Percentiles rank a stretch among this genome's conserved stretches.
Conservation (phyloP, 2,113 vertebrate species). For the Carollia perspicillata region DNA sequence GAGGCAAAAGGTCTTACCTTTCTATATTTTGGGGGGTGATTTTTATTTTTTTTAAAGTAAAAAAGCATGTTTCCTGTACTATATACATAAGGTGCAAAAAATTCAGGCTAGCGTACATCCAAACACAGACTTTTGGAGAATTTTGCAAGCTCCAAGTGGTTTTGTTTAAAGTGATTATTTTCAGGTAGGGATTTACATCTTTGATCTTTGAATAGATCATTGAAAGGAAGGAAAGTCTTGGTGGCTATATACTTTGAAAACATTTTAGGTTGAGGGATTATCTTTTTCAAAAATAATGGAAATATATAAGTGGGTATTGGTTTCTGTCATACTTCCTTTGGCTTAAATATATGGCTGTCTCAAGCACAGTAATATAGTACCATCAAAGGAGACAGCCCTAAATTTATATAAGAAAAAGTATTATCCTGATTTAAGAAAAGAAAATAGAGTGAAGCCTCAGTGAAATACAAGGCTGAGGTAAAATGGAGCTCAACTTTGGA, state of each 20-base stretch:
- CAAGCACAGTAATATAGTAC: background rate
- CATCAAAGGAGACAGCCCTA: background rate
- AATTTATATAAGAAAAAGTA: slow-evolving; percentile 1
- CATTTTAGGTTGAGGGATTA: background rate
- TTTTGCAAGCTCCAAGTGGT: slow-evolving; percentile 10
- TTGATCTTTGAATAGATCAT: slow-evolving; percentile 30
- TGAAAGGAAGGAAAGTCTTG: slow-evolving; percentile 29
- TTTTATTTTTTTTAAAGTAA: slow-evolving; percentile 42
- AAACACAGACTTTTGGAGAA: background rate
- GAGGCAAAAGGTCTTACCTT: background rate
- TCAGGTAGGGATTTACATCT: background rate
- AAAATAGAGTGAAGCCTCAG: background rate
- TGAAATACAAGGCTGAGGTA: slow-evolving; percentile 24
- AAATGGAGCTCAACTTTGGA: background rate
- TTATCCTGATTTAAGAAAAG: background rate
- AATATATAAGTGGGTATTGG: slow-evolving; percentile 11
- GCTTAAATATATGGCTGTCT: slow-evolving; percentile 10
- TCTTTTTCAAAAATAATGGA: background rate
- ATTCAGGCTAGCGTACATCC: background rate
- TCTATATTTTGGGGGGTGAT: background rate
- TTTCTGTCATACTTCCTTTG: background rate
- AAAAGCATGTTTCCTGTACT: background rate
- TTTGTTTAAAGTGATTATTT: slow-evolving; percentile 35
- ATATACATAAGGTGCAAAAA: background rate
- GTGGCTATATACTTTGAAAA: slow-evolving; percentile 7